A percentile compares a stretch with the other conserved stretches of the same genome.
These are phyloP conservation scores for Alviniconcha strummeri DNA, from an alignment of 2,888 invertebrate species.

Conservation along the genomic window DNA sequence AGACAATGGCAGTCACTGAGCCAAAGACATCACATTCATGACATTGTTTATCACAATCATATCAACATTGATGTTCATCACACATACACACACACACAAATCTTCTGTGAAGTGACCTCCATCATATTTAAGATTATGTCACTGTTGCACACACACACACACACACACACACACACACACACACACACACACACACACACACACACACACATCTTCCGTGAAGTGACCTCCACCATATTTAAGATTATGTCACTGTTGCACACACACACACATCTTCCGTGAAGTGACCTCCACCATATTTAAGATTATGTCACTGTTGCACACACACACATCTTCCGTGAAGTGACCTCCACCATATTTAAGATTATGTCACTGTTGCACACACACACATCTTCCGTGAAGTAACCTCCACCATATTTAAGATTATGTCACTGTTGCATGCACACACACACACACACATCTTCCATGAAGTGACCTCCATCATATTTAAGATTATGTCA, in stretches of 20 bases:
- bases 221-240: neutral
- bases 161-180: neutral
- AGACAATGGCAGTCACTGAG: no score
- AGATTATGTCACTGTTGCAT: neutral
- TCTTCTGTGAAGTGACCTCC: neutral
- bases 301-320: neutral
- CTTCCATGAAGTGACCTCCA: neutral
- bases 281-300: neutral
- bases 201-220: neutral
- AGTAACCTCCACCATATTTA: neutral
- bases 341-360: neutral
- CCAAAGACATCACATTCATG: neutral
- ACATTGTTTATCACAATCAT: neutral
- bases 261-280: neutral
- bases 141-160: neutral
- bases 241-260: neutral
- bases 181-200: no score
- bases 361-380: neutral
- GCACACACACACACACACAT: neutral
- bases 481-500: neutral
- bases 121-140: neutral
- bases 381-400: neutral
- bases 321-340: neutral
- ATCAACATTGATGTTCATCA: neutral
- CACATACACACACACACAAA: neutral